A percentile compares a stretch with the other conserved stretches of the same genome.
Evolutionary conservation across 2,113 vertebrate genomes (phyloP).

Genomic region (Pluvianellus socialis): DNA sequence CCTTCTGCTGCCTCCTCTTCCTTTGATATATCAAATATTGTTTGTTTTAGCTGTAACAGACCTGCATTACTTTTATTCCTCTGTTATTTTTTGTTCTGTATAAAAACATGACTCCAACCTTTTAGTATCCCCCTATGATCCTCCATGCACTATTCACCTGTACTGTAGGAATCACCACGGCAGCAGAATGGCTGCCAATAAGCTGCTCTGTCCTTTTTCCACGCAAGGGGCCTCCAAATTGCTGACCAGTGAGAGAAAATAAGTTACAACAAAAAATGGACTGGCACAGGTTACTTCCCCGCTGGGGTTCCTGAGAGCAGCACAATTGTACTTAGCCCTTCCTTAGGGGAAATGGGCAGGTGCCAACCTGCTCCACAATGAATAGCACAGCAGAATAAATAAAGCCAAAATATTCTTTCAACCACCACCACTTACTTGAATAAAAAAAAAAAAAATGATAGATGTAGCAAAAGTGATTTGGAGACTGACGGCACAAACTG

Average conservation of each 20-base stretch:
- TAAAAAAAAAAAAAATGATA: background rate
- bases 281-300: background rate
- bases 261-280: constrained; percentile 15
- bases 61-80: background rate
- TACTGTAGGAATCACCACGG: constrained; percentile 13
- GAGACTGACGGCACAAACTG: too few relatives aligned
- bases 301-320: background rate
- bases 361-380: background rate
- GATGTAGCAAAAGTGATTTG: background rate
- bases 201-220: background rate
- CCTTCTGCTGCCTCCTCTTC: background rate
- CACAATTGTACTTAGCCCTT: constrained; percentile 4
- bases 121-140: background rate
- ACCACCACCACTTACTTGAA: background rate
- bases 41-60: background rate
- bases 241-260: constrained; percentile 44
- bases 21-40: background rate
- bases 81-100: background rate
- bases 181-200: background rate
- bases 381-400: background rate
- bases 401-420: background rate
- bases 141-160: background rate
- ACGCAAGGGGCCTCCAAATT: constrained; percentile 31
- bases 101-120: background rate
- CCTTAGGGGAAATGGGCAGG: background rate